A percentile compares a stretch with the other conserved stretches of the same genome.
Evolutionary conservation across 2,888 invertebrate species (phyloP).

Genomic region (Balanococcus diminutus): DNA sequence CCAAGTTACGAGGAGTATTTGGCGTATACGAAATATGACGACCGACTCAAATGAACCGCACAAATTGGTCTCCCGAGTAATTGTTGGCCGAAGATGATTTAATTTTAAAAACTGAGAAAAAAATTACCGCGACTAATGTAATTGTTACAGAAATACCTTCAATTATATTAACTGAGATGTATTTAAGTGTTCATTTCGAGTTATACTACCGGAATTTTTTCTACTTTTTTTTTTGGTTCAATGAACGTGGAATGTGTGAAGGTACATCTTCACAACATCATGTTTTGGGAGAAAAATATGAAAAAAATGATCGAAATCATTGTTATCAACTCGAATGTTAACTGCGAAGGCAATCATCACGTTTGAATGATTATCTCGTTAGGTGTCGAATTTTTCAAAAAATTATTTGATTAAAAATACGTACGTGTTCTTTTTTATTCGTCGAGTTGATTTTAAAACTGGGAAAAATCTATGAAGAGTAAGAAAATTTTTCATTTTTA

Average conservation of each 20-base stretch:
- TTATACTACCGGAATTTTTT: neutral
- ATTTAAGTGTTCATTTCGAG: neutral
- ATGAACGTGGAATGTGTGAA: neutral
- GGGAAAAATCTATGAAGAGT: no score
- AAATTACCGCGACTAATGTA: constrained; percentile 5
- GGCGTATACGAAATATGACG: neutral
- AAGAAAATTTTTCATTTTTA: no score
- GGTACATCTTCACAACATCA: neutral
- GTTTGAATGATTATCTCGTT: neutral
- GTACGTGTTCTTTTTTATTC: no score
- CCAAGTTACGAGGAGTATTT: no score
- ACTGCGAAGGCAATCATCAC: neutral
- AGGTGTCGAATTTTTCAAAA: no score
- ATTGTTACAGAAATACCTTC: constrained; percentile 13
- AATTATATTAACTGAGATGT: neutral
- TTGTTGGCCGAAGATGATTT: neutral
- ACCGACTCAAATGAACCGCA: neutral
- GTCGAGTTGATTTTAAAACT: no score
- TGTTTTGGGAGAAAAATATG: neutral
- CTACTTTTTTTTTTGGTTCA: neutral
- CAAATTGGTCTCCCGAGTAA: neutral
- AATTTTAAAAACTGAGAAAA: neutral
- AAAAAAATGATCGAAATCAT: neutral
- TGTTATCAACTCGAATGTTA: neutral
- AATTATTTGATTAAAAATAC: no score